Evolutionary conservation across 2,888 invertebrate genomes (phyloP).

Genomic region (Colostygia pectinataria): DNA sequence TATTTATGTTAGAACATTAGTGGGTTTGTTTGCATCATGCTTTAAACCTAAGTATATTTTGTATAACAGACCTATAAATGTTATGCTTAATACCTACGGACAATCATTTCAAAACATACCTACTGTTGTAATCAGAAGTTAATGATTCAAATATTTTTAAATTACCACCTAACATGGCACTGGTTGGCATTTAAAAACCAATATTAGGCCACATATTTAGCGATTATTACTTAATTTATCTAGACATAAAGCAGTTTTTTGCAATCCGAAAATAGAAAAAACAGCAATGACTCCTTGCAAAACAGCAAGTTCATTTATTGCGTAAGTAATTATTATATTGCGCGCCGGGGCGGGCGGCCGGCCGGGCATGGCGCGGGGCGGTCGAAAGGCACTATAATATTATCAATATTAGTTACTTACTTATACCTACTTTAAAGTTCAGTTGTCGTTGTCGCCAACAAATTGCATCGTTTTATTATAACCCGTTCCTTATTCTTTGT

Average conservation of each 20-base stretch:
- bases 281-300: conserved; percentile 30
- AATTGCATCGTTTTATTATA: conserved; percentile 39
- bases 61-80: no score
- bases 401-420: no score
- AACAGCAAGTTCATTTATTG: conserved; percentile 27
- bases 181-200: conserved; percentile 3
- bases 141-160: no score
- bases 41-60: no score
- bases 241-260: neutral
- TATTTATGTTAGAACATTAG: no score
- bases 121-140: no score
- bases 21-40: no score
- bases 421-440: no score
- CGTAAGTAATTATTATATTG: conserved; percentile 20
- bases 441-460: conserved; percentile 31
- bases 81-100: no score
- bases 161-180: neutral
- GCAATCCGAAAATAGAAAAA: conserved; percentile 9
- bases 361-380: conserved; percentile 13
- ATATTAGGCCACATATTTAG: neutral
- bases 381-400: conserved; percentile 18
- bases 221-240: neutral
- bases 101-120: no score
- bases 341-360: conserved; percentile 20
- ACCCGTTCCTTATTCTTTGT: conserved; percentile 55